A percentile compares a stretch with the other conserved stretches of the same genome.
Conservation (phyloP, 2,113 vertebrate species). For the Bos taurus region ARS-UCD2.0 NC_037343.1:79628001-79628500, state of each 20-base stretch:
- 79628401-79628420: slow-evolving; percentile 93
- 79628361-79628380: accelerated
- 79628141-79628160: accelerated
- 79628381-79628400: slow-evolving; percentile 91
- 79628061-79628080: accelerated
- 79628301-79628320: accelerated
- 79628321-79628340: not conserved
- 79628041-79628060: accelerated
- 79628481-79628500: slow-evolving; percentile 96
- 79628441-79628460: slow-evolving; percentile 97
- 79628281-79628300: not conserved
- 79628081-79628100: accelerated
- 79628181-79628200: not conserved
- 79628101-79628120: accelerated
- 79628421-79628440: slow-evolving; percentile 97
- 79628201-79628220: accelerated
- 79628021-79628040: accelerated
- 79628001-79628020: accelerated
- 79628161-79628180: not conserved
- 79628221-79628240: accelerated
- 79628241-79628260: not conserved
- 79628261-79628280: not conserved
- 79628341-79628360: accelerated
- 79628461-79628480: slow-evolving; percentile 98
- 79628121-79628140: accelerated